A percentile compares a stretch with the other conserved stretches of the same genome.
Conservation (phyloP, 2,888 invertebrate genomes). For the Argyresthia albistria region DNA sequence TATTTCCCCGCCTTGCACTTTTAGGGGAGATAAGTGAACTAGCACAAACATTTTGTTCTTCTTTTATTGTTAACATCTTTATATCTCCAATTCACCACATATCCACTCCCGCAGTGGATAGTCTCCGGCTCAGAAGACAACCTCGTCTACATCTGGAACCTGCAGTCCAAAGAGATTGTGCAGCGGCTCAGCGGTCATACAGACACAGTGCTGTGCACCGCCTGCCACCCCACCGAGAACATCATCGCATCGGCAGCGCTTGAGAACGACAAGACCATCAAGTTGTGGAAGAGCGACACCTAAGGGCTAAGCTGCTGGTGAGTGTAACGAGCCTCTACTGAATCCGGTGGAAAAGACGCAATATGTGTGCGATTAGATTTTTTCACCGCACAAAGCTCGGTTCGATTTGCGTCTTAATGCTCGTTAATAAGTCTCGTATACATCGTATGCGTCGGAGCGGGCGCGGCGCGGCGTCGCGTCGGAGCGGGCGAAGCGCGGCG, state of each 20-base stretch:
- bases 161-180: constrained; percentile 99
- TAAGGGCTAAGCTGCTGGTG: constrained; percentile 42
- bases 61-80: too few species aligned
- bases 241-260: constrained; percentile 99
- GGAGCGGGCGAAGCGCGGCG: too few species aligned
- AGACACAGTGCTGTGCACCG: constrained; percentile 96
- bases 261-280: constrained; percentile 99
- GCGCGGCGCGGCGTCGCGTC: too few species aligned
- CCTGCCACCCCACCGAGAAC: constrained; percentile 99
- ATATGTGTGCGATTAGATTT: too few species aligned
- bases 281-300: constrained; percentile 98
- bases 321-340: neutral
- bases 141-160: constrained; percentile 99
- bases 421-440: too few species aligned
- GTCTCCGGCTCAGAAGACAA: constrained; percentile 99
- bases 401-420: too few species aligned
- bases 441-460: too few species aligned
- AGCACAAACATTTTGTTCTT: too few species aligned
- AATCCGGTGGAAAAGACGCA: neutral
- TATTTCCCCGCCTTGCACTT: too few species aligned
- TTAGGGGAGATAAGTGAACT: too few species aligned
- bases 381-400: too few species aligned
- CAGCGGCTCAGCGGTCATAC: constrained; percentile 98
- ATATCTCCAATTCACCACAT: neutral
- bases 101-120: constrained; percentile 85